A percentile compares a stretch with the other conserved stretches of the same genome.
Evolutionary conservation across 2,888 invertebrate genomes (phyloP).

Genomic region (Ferdinandea cuprea): DNA sequence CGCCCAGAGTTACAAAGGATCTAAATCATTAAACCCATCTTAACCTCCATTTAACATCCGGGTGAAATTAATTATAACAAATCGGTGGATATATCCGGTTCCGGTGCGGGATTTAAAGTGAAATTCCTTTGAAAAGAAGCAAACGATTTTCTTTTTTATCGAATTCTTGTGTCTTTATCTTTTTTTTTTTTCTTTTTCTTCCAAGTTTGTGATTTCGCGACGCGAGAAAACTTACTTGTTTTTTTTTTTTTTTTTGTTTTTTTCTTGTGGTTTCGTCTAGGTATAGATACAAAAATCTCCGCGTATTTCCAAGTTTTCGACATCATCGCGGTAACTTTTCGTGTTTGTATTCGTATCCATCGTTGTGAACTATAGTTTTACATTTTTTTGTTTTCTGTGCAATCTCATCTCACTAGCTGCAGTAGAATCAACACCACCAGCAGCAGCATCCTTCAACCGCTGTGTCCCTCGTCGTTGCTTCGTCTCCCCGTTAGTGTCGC

Average conservation of each 20-base stretch:
- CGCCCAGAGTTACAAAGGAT: constrained; percentile 63
- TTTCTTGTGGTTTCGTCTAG: constrained; percentile 45
- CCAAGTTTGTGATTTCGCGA: constrained; percentile 18
- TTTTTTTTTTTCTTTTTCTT: neutral
- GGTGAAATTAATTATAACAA: constrained; percentile 65
- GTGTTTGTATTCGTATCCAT: constrained; percentile 69
- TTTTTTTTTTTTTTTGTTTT: constrained; percentile 12
- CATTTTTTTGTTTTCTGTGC: constrained; percentile 55
- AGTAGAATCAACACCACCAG: constrained; percentile 27
- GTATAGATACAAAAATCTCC: constrained; percentile 70
- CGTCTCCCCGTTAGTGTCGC: constrained; percentile 38
- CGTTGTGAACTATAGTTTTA: constrained; percentile 56
- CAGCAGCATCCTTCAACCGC: constrained; percentile 40
- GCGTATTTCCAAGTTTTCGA: constrained; percentile 56
- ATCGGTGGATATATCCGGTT: constrained; percentile 67
- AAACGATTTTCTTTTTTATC: neutral
- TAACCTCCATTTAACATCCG: constrained; percentile 71
- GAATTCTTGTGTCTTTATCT: no score
- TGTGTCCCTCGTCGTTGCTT: constrained; percentile 15
- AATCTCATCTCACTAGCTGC: constrained; percentile 61
- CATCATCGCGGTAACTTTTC: constrained; percentile 66
- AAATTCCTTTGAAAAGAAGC: constrained; percentile 8
- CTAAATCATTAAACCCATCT: constrained; percentile 70
- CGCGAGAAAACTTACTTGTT: constrained; percentile 40
- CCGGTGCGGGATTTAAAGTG: constrained; percentile 47